Evolutionary conservation across 2,797 vertebrate genomes (phyloP).

Genomic region (Ispidina picta): DNA sequence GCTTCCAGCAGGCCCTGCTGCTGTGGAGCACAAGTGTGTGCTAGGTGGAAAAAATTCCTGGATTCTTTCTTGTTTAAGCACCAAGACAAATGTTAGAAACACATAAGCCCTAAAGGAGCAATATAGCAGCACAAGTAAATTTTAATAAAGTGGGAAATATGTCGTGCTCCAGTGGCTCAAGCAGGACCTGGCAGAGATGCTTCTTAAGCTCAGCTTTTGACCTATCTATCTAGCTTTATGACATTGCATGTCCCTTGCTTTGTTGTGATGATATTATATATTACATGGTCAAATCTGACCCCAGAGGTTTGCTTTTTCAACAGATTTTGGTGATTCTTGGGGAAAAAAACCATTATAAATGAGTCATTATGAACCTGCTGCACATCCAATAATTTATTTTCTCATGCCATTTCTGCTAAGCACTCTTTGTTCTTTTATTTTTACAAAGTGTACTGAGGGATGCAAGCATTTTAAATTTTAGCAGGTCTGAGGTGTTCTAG

Average conservation of each 20-base stretch:
- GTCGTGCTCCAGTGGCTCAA: not conserved
- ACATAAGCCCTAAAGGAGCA: not conserved
- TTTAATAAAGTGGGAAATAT: not conserved
- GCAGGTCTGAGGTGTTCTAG: not conserved
- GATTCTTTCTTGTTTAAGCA: not conserved
- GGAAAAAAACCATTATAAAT: not conserved
- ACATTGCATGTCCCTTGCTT: not conserved
- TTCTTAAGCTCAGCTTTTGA: not conserved
- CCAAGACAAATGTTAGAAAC: not conserved
- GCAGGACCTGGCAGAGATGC: not conserved
- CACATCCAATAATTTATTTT: not conserved
- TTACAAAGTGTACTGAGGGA: not conserved
- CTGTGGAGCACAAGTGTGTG: rapidly evolving
- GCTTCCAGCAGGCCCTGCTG: not conserved
- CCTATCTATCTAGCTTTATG: not conserved
- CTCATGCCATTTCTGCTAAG: not conserved
- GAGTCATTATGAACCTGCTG: not conserved
- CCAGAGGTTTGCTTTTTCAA: not conserved
- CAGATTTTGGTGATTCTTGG: not conserved
- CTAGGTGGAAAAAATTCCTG: not conserved
- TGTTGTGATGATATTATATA: not conserved
- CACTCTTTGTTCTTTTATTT: not conserved
- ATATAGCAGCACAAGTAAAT: not conserved
- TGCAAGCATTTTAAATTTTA: not conserved
- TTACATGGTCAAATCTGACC: not conserved